Base-by-base conservation (phyloP, 53 echinoderm and acorn worm genomes). In the Temnopleurus reevesii region DNA sequence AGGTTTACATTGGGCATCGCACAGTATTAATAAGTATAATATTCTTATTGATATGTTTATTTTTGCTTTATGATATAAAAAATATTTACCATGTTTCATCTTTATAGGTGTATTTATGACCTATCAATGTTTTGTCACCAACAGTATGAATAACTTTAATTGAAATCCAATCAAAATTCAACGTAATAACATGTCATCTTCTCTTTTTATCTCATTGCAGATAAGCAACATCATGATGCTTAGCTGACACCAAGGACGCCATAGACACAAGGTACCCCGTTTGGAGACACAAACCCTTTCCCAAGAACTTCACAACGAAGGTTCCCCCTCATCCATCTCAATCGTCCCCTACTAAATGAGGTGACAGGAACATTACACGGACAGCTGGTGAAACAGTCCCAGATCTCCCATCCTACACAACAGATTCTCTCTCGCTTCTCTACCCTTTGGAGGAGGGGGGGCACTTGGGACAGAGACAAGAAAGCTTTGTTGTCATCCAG, bases 301-400 rank as follows among this genome's bases (percentile, higher is more conserved):
- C 55, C 55, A 53, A 83, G 83, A 83, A 53, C 83, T 49, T 83
- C 83, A 17, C 55, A 18, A 35, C 19, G 8, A 35, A 28, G 83
- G 30, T 28, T 47, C 30, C 23, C 12, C 55, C 57, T 54, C 83
- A 83, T 83, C 55, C 56, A 83, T 83, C 83, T 83, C 83, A 47
- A 55, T 55, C 56, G 17, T 31, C 23, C 38, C 71, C 5, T 5
- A 17, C 7, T 80, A 80, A 80, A 80, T 49, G 30, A 80, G 80
- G 51, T 83, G 54, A 83, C 83, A 83, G 23, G 55, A 55, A 53
- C 83, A 33, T 47, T 56, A 8, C 17, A 49, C 35, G 1, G 55
- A 83, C 54, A 54, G 83, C 80, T 80, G 80, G 80, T 5, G 47
- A 80, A 80, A 51, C 29, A 46, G 80, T 71, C 71, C 71, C 25